These are phyloP conservation scores for Diploscapter pachys DNA, from an alignment of 1,140 invertebrate genomes.

Conservation along the genomic window DNA sequence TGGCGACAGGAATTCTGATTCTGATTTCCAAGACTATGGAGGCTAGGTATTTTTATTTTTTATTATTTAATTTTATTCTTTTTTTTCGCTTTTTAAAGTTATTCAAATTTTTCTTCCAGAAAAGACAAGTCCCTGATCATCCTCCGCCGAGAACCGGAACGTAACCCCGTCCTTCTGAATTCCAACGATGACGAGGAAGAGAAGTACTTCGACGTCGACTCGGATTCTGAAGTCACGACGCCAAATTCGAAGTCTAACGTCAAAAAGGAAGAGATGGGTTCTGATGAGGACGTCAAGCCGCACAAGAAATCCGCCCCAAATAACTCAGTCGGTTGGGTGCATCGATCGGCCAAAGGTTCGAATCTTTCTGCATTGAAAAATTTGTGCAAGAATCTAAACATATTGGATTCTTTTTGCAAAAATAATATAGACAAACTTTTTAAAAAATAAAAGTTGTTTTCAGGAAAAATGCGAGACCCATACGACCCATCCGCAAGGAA, in stretches of 20 bases:
- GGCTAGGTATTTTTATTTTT: background rate
- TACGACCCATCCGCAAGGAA: conserved; percentile 77
- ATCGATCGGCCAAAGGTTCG: no score
- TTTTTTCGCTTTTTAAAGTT: background rate
- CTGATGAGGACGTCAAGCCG: conserved; percentile 29
- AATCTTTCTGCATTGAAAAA: conserved; percentile 1
- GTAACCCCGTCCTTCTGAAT: conserved; percentile 33
- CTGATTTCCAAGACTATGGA: conserved; percentile 66
- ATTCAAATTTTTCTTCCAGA: no score
- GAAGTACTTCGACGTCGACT: conserved; percentile 56
- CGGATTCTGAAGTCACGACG: conserved; percentile 46
- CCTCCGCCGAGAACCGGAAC: conserved; percentile 37
- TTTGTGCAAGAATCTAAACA: no score
- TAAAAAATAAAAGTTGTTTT: no score
- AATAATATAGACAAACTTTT: background rate
- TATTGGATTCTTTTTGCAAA: background rate
- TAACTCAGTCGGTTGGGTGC: no score
- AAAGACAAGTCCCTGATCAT: background rate
- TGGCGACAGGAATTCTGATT: conserved; percentile 75
- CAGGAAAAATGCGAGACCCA: background rate
- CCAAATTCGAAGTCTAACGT: conserved; percentile 11
- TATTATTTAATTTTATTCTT: background rate
- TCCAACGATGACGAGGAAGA: conserved; percentile 61
- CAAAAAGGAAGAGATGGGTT: conserved; percentile 32
- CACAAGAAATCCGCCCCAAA: conserved; percentile 30